Evolutionary conservation across 2,888 invertebrate species (phyloP).

Genomic region (Ctenicera cuprea): DNA sequence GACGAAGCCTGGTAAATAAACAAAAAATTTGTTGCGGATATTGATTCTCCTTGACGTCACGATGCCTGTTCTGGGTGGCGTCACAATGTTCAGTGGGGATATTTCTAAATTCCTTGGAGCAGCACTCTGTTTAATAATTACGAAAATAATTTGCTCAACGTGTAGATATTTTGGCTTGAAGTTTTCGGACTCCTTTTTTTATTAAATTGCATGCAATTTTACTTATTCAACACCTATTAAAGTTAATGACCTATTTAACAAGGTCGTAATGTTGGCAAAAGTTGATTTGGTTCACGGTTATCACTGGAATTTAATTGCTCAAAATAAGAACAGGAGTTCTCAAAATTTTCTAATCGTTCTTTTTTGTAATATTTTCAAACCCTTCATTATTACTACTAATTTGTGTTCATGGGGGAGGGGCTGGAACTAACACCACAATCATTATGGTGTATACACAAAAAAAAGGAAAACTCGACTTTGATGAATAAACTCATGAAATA

Average conservation of each 20-base stretch:
- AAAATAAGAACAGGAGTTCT: neutral
- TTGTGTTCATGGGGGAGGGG: too few species aligned
- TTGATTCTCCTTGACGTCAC: slow-evolving; percentile 23
- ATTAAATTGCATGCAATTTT: neutral
- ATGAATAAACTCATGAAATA: too few species aligned
- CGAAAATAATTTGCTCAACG: neutral
- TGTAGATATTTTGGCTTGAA: neutral
- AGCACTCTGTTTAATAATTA: neutral
- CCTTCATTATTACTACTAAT: too few species aligned
- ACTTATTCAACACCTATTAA: neutral
- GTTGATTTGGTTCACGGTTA: slow-evolving; percentile 10
- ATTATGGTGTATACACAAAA: too few species aligned
- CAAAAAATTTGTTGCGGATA: neutral
- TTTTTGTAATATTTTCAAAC: too few species aligned
- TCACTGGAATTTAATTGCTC: neutral
- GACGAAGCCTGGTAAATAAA: neutral
- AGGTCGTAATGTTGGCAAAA: neutral
- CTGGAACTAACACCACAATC: too few species aligned
- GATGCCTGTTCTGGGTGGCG: slow-evolving; percentile 10
- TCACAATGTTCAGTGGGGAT: neutral
- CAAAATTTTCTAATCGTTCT: too few species aligned
- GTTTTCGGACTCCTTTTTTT: too few species aligned
- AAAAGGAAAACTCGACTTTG: too few species aligned
- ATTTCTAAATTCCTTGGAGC: neutral
- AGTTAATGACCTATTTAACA: slow-evolving; percentile 5